Conservation (phyloP, 2,113 vertebrate species). For the Rallus limicola region DNA sequence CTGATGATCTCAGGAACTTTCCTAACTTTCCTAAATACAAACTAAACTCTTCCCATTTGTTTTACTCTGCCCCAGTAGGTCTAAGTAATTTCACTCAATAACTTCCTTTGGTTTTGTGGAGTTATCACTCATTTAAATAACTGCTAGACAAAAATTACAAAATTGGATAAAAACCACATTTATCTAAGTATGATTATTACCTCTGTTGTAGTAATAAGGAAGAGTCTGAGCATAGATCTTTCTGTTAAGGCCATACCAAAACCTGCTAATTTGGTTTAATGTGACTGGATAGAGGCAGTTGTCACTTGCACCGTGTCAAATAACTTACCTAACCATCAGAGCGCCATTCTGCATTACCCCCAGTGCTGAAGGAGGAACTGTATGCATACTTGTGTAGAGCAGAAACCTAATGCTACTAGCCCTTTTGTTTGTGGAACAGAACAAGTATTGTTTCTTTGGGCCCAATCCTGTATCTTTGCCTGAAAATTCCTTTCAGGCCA, state of each 20-base stretch:
- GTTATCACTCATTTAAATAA: not conserved
- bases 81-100: not conserved
- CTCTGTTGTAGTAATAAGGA: not conserved
- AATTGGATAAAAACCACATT: not conserved
- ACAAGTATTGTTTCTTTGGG: not conserved
- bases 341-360: not conserved
- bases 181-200: not conserved
- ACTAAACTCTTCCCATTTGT: not conserved
- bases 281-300: not conserved
- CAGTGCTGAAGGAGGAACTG: not conserved
- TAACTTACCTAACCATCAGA: accelerated
- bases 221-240: not conserved
- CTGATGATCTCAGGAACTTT: not conserved
- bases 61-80: not conserved
- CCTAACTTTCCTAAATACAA: not conserved
- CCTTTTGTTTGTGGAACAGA: not conserved
- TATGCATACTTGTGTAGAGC: accelerated
- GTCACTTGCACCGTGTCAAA: not conserved
- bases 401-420: not conserved
- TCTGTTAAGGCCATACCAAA: not conserved
- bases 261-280: not conserved
- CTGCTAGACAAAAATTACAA: not conserved
- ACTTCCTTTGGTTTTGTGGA: not conserved
- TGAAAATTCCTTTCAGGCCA: not conserved
- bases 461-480: not conserved